Conservation (phyloP, 2,113 vertebrate species). For the Conger conger region DNA sequence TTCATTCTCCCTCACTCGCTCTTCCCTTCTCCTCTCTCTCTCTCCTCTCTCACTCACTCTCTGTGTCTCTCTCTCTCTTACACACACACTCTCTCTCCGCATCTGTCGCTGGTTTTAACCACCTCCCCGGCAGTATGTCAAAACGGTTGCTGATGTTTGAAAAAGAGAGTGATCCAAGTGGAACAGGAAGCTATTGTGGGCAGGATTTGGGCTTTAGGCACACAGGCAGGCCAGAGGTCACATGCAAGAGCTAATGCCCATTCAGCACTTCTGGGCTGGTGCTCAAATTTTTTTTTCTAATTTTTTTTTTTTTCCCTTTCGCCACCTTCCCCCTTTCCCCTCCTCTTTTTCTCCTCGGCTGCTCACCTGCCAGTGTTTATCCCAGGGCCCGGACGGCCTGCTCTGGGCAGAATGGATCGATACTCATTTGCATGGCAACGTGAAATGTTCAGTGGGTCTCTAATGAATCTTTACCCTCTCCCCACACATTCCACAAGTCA, state of each 20-base stretch:
- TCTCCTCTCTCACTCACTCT: slow-evolving; percentile 49
- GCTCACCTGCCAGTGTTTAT: slow-evolving; percentile 60
- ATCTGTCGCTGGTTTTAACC: slow-evolving; percentile 55
- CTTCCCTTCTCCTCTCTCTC: slow-evolving; percentile 23
- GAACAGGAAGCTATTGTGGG: slow-evolving; percentile 81
- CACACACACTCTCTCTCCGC: slow-evolving; percentile 37
- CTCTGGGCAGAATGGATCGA: slow-evolving; percentile 56
- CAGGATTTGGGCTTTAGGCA: slow-evolving; percentile 77
- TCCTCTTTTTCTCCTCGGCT: slow-evolving; percentile 37
- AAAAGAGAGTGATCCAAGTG: slow-evolving; percentile 70
- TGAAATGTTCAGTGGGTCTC: slow-evolving; percentile 69
- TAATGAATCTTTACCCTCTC: slow-evolving; percentile 69
- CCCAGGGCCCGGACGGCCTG: slow-evolving; percentile 44
- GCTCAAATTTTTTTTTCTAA: slow-evolving; percentile 11
- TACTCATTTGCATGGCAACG: slow-evolving; percentile 59
- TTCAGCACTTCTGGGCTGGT: slow-evolving; percentile 72
- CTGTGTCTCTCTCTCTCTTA: slow-evolving; percentile 35
- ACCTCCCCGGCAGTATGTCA: slow-evolving; percentile 54
- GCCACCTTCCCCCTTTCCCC: slow-evolving; percentile 1
- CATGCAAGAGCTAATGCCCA: slow-evolving; percentile 74
- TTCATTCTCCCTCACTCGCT: slow-evolving; percentile 23
- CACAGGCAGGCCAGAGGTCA: slow-evolving; percentile 74
- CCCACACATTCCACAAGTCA: slow-evolving; percentile 73
- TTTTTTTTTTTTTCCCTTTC: slow-evolving; percentile 23
- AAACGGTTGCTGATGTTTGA: slow-evolving; percentile 67